Conservation (phyloP, 1,140 invertebrate species). For the Drosophila murphyi region DNA sequence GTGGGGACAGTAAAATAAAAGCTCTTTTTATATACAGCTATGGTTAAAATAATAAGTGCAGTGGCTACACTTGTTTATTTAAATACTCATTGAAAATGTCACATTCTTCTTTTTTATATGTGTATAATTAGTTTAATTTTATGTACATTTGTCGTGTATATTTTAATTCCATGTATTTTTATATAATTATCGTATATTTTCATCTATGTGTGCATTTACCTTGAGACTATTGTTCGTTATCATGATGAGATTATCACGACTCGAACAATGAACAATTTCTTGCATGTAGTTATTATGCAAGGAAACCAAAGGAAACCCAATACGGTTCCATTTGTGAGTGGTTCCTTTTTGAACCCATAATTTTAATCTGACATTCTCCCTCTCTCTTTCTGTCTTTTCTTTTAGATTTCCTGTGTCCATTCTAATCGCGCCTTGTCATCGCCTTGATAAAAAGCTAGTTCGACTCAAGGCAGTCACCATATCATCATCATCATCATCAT, state of each 20-base stretch:
- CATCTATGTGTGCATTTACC: too few relatives aligned
- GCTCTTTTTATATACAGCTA: too few relatives aligned
- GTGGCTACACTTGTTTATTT: too few relatives aligned
- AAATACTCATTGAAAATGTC: too few relatives aligned
- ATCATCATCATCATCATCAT: constrained; percentile 4
- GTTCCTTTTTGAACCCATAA: not conserved
- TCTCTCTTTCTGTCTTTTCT: constrained; percentile 55
- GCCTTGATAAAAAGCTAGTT: constrained; percentile 40
- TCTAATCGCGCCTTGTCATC: constrained; percentile 54
- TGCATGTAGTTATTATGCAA: not conserved
- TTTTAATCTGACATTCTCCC: constrained; percentile 39
- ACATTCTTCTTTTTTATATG: too few relatives aligned
- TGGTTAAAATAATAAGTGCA: too few relatives aligned
- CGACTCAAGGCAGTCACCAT: constrained; percentile 10
- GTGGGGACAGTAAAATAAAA: too few relatives aligned
- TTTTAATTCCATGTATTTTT: too few relatives aligned
- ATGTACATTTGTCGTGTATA: too few relatives aligned
- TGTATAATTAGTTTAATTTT: too few relatives aligned
- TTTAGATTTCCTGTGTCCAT: constrained; percentile 54
- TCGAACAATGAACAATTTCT: not conserved
- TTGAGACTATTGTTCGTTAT: too few relatives aligned
- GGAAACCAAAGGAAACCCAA: constrained; percentile 15
- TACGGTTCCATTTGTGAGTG: constrained; percentile 2
- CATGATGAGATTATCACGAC: not conserved
- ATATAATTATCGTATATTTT: too few relatives aligned